A percentile compares a stretch with the other conserved stretches of the same genome.
Conservation (phyloP, 2,888 invertebrate species). For the Lordiphosa fenestrarum region DNA sequence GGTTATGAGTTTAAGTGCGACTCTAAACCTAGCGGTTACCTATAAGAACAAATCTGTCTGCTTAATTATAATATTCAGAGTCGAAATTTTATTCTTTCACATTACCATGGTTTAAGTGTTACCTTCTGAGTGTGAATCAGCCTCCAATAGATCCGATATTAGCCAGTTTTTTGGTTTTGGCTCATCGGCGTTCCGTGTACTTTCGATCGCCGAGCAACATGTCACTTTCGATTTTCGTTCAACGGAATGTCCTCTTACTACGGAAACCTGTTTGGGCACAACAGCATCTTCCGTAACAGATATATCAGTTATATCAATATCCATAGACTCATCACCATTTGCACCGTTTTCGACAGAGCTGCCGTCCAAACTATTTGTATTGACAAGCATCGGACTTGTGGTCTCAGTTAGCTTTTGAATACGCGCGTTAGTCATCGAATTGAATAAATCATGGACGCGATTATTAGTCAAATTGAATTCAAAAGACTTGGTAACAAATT, state of each 20-base stretch:
- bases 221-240: constrained; percentile 32
- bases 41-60: no score
- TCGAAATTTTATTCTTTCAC: no score
- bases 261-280: constrained; percentile 59
- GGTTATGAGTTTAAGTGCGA: no score
- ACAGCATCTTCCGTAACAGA: constrained; percentile 71
- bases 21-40: no score
- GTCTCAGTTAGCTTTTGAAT: constrained; percentile 59
- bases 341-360: constrained; percentile 53
- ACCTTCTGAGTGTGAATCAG: constrained; percentile 56
- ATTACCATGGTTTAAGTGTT: constrained; percentile 17
- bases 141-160: constrained; percentile 72
- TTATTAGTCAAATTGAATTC: constrained; percentile 82
- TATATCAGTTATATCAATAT: constrained; percentile 80
- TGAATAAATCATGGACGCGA: constrained; percentile 76
- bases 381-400: constrained; percentile 44
- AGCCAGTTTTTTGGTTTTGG: constrained; percentile 75
- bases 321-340: constrained; percentile 80
- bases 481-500: constrained; percentile 94
- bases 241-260: constrained; percentile 60
- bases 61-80: no score
- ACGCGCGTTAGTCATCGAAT: constrained; percentile 71
- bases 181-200: constrained; percentile 38
- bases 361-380: constrained; percentile 35
- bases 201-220: constrained; percentile 26